Percentiles rank a stretch among this genome's conserved stretches.
Conservation (phyloP, 1,140 invertebrate species). For the Drosophila ercepeae region DNA sequence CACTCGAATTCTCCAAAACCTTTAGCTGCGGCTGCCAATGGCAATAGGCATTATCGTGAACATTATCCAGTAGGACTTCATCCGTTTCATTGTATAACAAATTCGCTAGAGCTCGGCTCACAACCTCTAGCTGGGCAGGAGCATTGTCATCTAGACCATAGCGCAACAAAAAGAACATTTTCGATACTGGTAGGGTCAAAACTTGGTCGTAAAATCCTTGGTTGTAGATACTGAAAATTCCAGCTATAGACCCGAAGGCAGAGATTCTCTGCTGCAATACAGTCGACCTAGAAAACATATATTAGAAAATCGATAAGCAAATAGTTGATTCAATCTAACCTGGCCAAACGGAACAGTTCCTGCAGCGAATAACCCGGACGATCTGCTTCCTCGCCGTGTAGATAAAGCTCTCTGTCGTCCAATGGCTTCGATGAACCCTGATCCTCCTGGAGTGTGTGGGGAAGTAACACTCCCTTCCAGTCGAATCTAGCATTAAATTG, state of each 20-base stretch:
- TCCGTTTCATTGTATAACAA: constrained; percentile 91
- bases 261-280: constrained; percentile 91
- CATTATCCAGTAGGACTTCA: constrained; percentile 89
- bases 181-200: constrained; percentile 87
- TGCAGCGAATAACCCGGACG: constrained; percentile 94
- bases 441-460: constrained; percentile 84
- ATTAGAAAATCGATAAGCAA: not conserved
- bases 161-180: constrained; percentile 91
- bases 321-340: constrained; percentile 22
- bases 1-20: constrained; percentile 62
- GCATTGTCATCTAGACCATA: constrained; percentile 94
- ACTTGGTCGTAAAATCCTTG: constrained; percentile 89
- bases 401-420: constrained; percentile 89
- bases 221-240: constrained; percentile 90
- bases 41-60: constrained; percentile 88
- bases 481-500: constrained; percentile 90
- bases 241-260: constrained; percentile 90
- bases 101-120: constrained; percentile 89
- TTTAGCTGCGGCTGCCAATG: constrained; percentile 87
- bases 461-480: constrained; percentile 88
- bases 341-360: constrained; percentile 91
- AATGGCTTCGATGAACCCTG: constrained; percentile 85
- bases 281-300: constrained; percentile 85
- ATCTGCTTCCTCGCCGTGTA: constrained; percentile 96
- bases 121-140: constrained; percentile 88